Evolutionary conservation across 2,797 vertebrate species (phyloP).

Genomic region (Coranthus polyacanthus): DNA sequence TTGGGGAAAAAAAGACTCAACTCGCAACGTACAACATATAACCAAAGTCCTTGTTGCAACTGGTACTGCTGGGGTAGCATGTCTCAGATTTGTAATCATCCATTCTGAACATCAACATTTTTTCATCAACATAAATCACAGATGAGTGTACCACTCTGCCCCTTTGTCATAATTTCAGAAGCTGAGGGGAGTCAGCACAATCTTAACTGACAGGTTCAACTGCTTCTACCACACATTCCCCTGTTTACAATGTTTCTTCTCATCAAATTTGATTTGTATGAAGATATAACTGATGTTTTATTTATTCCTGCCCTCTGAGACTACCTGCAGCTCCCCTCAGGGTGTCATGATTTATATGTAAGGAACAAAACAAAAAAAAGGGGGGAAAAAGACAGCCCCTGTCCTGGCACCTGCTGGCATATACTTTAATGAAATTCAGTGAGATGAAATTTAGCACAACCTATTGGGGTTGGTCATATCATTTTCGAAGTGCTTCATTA

Average conservation of each 20-base stretch:
- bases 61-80: conserved; percentile 16
- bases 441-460: conserved; percentile 85
- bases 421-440: conserved; percentile 86
- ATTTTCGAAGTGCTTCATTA: conserved; percentile 85
- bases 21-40: neutral
- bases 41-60: conserved; percentile 18
- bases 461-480: conserved; percentile 79
- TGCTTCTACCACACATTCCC: conserved; percentile 58
- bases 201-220: conserved; percentile 66
- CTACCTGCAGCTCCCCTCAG: conserved; percentile 77
- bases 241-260: conserved; percentile 62
- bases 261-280: conserved; percentile 79
- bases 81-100: conserved; percentile 37
- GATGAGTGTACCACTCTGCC: conserved; percentile 41
- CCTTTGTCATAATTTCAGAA: conserved; percentile 49
- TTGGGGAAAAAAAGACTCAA: neutral
- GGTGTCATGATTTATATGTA: conserved; percentile 83
- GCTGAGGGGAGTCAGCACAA: conserved; percentile 47
- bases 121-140: conserved; percentile 51
- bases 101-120: conserved; percentile 39
- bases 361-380: conserved; percentile 57
- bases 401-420: conserved; percentile 83
- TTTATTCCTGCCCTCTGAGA: conserved; percentile 83
- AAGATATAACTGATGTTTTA: conserved; percentile 80
- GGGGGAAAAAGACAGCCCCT: conserved; percentile 65